Evolutionary conservation across 2,888 invertebrate genomes (phyloP).

Genomic region (Sipha maydis): DNA sequence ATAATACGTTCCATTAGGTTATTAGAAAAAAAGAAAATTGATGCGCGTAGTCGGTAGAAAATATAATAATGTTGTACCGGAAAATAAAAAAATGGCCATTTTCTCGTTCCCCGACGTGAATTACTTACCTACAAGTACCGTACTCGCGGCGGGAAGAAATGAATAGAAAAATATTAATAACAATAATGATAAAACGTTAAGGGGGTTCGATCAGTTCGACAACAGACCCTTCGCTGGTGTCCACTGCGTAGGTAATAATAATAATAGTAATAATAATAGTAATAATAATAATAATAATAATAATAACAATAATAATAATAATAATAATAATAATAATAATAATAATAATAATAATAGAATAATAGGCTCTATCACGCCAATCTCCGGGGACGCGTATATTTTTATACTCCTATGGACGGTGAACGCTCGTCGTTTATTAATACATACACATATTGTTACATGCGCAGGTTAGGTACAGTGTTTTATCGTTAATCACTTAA

Average conservation of each 20-base stretch:
- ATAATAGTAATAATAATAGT: neutral
- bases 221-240: neutral
- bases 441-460: no score
- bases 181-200: neutral
- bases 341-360: neutral
- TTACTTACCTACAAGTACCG: neutral
- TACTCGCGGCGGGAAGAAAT: neutral
- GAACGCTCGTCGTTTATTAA: neutral
- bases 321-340: neutral
- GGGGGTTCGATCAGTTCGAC: neutral
- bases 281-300: neutral
- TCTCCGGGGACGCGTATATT: conserved; percentile 31
- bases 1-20: conserved; percentile 44
- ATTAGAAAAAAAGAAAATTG: conserved; percentile 20
- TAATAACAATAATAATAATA: neutral
- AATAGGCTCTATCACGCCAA: conserved; percentile 33
- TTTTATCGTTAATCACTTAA: conserved; percentile 18
- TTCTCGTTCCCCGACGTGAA: neutral
- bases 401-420: neutral
- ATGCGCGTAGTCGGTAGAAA: neutral
- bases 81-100: neutral
- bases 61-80: neutral
- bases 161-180: neutral
- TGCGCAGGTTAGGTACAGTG: neutral
- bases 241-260: neutral